A percentile compares a stretch with the other conserved stretches of the same genome.
Conservation (phyloP, 2,113 vertebrate species). For the Trichechus manatus region DNA sequence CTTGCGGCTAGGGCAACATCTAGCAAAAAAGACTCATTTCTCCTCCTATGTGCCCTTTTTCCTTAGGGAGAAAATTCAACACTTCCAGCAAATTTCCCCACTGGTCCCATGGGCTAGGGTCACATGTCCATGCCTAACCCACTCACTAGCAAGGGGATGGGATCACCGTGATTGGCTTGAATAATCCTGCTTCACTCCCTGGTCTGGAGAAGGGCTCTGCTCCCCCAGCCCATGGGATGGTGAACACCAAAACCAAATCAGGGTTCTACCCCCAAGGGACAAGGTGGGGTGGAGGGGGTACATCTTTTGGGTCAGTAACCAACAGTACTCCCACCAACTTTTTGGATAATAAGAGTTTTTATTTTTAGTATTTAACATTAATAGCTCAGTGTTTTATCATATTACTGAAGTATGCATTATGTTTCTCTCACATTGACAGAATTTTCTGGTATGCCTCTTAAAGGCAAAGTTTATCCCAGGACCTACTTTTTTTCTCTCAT, state of each 20-base stretch:
- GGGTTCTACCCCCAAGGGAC: neutral
- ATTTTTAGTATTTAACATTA: constrained; percentile 23
- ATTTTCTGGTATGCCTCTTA: constrained; percentile 15
- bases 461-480: neutral
- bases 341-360: neutral
- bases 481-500: neutral
- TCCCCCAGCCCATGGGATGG: neutral
- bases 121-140: neutral
- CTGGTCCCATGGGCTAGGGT: neutral
- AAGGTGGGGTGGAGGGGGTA: neutral
- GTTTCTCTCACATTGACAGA: neutral
- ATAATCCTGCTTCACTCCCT: neutral
- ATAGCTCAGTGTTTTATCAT: neutral
- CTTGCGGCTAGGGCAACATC: neutral
- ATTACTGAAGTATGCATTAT: neutral
- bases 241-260: neutral
- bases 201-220: neutral
- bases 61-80: neutral
- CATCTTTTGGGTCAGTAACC: neutral
- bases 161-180: neutral
- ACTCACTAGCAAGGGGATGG: neutral
- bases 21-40: neutral
- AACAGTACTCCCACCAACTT: neutral
- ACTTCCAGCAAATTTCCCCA: neutral
- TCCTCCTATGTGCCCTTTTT: neutral